phyloP scores from a whole-genome alignment of 1,140 invertebrate genomes.

The Magallana gigas region DNA sequence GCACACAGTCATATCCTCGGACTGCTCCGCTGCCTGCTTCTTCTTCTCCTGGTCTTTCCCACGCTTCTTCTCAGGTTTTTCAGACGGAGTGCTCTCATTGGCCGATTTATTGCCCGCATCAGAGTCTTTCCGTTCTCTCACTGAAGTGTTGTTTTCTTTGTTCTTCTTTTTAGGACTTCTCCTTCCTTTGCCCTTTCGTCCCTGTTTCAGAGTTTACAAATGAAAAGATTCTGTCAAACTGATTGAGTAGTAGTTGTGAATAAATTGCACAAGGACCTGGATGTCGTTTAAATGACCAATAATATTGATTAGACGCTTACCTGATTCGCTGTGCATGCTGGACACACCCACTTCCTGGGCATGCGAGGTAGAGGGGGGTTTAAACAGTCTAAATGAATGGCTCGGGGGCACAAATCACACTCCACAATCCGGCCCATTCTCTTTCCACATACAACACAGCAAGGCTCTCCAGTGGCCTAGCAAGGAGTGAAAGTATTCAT shows the following conservation, averaged over 20 bases:
- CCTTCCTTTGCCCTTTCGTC: slow-evolving; percentile 47
- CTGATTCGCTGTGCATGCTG: slow-evolving; percentile 54
- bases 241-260: too few species aligned
- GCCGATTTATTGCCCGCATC: slow-evolving; percentile 51
- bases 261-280: too few species aligned
- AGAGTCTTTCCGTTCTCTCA: slow-evolving; percentile 57
- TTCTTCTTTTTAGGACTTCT: slow-evolving; percentile 57
- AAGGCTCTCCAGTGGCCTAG: slow-evolving; percentile 82
- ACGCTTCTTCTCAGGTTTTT: slow-evolving; percentile 57
- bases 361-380: slow-evolving; percentile 86
- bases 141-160: slow-evolving; percentile 39
- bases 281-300: too few species aligned
- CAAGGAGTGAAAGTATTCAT: slow-evolving; percentile 12
- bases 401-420: slow-evolving; percentile 93
- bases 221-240: too few species aligned
- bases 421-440: slow-evolving; percentile 85
- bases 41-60: slow-evolving; percentile 62
- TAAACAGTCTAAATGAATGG: slow-evolving; percentile 95
- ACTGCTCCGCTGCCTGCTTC: slow-evolving; percentile 58
- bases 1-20: slow-evolving; percentile 68
- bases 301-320: slow-evolving; percentile 33
- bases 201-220: not conserved
- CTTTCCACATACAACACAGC: slow-evolving; percentile 89
- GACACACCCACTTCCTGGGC: slow-evolving; percentile 57
- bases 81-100: slow-evolving; percentile 45